Evolutionary conservation across 2,113 vertebrate genomes (phyloP), one percentile per base, ranked within the genome.

Genomic region (Pica pica): DNA sequence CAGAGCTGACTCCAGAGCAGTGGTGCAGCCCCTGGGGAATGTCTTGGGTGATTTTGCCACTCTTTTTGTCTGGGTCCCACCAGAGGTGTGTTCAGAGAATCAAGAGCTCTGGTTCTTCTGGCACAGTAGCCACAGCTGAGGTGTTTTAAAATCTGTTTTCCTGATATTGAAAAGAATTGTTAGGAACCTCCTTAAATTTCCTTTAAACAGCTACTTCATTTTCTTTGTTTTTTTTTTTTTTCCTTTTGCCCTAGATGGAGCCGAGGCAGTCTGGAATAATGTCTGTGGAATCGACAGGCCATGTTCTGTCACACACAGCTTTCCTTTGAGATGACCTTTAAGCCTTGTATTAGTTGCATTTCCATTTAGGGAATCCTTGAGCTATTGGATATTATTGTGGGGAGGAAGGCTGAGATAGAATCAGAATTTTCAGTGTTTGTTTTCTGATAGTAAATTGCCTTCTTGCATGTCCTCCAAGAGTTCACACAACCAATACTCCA

Each of bases 301-400:
- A 1, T 18, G 60, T 53, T 76, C 59, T 74, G 46, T 22, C 61
- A 16, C 63, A 39, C 42, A 30, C n/a, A 53, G 46, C 82, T 96
- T 96, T 92, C 92, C 92, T 95, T 39, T 41, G 83, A 44, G 46
- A 19, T 93, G 94, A 86, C 90, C 82, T 96, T 93, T 88, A 74
- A 67, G 79, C 83, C 20, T 52, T 30, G 10, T 47, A 47, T 77
- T 88, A 16, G 69, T 84, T 84, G 46, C 8, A 39, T 83, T 97
- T 90, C 94, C 90, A 86, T 96, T 53, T 93, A 95, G 92, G 90
- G 90, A 88, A 77, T 92, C 90, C 55, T 83, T 46, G 16, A 56
- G 57, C 50, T 42, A 2, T 46, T 76, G 46, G 46, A 22, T 74
- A 33, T 46, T 85, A 17, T 6, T 37, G 60, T 12, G 20, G 14